Base-by-base conservation (phyloP, 2,113 vertebrate species). In the Phrynosoma platyrhinos region DNA sequence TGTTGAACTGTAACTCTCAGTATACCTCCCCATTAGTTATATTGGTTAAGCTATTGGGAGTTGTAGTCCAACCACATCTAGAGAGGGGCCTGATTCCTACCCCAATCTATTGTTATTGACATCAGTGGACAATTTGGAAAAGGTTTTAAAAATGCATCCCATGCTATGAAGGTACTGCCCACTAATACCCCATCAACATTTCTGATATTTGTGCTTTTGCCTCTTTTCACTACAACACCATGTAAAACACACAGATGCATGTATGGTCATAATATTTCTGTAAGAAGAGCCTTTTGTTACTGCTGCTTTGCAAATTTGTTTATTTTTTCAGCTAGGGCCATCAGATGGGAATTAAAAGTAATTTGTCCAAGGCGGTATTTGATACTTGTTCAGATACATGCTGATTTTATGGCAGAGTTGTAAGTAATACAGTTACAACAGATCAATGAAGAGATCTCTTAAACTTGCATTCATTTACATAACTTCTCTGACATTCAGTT, bases 391-490 rank as follows among this genome's bases (percentile, higher is more conserved):
- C 88, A 88, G 91, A 89, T 78, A 87, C 91, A 88, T 74, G 82
- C 93, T 93, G 93, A 84, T 93, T 95, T 96, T 93, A 96, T 90
- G 89, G 90, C 53, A 66, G 52, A 90, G 52, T 77, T 81, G 64
- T 89, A 89, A 91, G 68, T 89, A 93, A 75, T 89, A 89, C 0
- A 89, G 91, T 84, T 82, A 83, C 74, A 92, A 88, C 91, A 5
- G 9, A 52, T 84, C 71, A 68, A 81, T 84, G 90, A 91, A 95
- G 93, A 95, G 85, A 85, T 27, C 90, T 87, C 92, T 90, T 89
- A 93, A 93, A 90, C 90, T 92, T 91, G 87, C 92, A 94, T 92
- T 92, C 94, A 94, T 96, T 96, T 96, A 93, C 94, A 90, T 88
- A 91, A 75, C 89, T 90, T 93, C 89, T 90, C 84, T 78, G 90